Evolutionary conservation across 1,140 invertebrate species (phyloP).

Genomic region (Tetranychus urticae): DNA sequence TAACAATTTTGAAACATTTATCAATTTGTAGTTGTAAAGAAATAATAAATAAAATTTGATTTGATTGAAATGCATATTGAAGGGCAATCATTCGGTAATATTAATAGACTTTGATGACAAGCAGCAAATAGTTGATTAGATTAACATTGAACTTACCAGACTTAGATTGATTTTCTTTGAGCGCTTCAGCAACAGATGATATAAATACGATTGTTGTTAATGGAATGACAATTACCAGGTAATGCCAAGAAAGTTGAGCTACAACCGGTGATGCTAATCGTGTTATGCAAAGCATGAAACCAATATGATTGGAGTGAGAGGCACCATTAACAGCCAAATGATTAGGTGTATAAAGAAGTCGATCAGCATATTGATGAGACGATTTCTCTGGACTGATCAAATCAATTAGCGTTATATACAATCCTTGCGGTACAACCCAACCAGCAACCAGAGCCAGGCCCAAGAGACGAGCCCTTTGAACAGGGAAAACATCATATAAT

Average conservation of each 20-base stretch:
- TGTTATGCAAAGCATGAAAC: conserved; percentile 14
- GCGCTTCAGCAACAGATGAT: conserved; percentile 1
- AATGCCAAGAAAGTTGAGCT: conserved; percentile 12
- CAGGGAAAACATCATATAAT: conserved; percentile 4
- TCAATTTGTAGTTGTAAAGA: too few species aligned
- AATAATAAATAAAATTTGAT: too few species aligned
- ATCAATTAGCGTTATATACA: conserved; percentile 4
- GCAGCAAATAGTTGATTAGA: neutral
- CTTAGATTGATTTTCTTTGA: neutral
- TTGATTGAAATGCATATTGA: too few species aligned
- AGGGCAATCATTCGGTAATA: too few species aligned
- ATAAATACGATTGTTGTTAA: conserved; percentile 9
- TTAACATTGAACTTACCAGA: neutral
- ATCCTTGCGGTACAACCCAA: conserved; percentile 11
- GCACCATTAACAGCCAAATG: neutral
- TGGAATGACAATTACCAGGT: conserved; percentile 12
- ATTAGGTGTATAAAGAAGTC: neutral
- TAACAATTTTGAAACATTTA: too few species aligned
- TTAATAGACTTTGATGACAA: neutral
- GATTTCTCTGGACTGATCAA: neutral
- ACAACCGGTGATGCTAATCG: conserved; percentile 7
- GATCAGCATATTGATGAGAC: conserved; percentile 2
- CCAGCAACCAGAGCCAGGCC: neutral
- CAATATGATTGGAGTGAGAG: neutral
- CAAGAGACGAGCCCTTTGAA: conserved; percentile 3